These are phyloP conservation scores for Tachysurus vachellii DNA, from an alignment of 2,113 vertebrate species.

Conservation along the genomic window DNA sequence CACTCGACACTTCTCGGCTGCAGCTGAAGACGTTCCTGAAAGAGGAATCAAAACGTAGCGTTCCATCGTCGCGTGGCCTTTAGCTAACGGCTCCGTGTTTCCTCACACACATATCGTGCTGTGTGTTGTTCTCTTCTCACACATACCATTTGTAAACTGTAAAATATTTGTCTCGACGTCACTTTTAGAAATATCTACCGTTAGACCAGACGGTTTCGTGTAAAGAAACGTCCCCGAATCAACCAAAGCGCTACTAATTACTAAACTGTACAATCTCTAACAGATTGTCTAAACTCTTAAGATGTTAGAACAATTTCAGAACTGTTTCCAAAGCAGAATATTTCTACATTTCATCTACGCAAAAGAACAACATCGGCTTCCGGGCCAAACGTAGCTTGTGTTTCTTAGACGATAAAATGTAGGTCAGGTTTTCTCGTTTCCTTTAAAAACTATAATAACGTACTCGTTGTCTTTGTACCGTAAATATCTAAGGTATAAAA, in stretches of 20 bases:
- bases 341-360: too few relatives aligned
- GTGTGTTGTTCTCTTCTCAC: not conserved
- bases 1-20: not conserved
- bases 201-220: not conserved
- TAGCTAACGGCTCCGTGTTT: not conserved
- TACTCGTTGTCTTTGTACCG: conserved; percentile 4
- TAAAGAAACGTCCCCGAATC: not conserved
- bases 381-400: not conserved
- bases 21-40: not conserved
- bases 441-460: not conserved
- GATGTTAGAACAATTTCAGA: not conserved
- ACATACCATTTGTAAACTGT: not conserved
- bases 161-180: conserved; percentile 9
- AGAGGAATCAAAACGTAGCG: not conserved
- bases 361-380: not conserved
- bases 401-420: not conserved
- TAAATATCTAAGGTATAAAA: conserved; percentile 47
- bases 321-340: not conserved
- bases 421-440: conserved; percentile 10
- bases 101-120: not conserved
- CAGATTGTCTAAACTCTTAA: not conserved
- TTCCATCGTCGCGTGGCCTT: not conserved
- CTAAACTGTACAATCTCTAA: not conserved
- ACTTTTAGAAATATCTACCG: not conserved
- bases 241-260: not conserved